These are phyloP conservation scores for Trypoxylus dichotomus DNA, from an alignment of 1,140 invertebrate species.

Conservation along the genomic window DNA sequence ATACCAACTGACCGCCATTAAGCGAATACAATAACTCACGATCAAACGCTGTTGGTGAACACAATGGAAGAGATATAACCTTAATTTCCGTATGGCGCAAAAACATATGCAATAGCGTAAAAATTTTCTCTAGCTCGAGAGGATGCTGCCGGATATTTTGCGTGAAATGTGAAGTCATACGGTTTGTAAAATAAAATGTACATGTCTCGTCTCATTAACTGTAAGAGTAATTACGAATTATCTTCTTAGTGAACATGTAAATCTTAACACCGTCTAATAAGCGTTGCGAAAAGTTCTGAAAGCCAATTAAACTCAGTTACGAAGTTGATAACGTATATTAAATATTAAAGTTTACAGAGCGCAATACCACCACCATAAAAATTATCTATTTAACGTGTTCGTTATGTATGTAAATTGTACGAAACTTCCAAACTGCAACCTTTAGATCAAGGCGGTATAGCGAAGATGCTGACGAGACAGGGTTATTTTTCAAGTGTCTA, in stretches of 20 bases:
- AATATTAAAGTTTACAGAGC: neutral
- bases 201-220: neutral
- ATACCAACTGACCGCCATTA: neutral
- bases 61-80: too few species aligned
- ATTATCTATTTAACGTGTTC: neutral
- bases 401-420: neutral
- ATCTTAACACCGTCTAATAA: neutral
- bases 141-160: too few species aligned
- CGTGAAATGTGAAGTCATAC: too few species aligned
- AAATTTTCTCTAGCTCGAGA: too few species aligned
- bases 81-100: too few species aligned
- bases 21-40: neutral
- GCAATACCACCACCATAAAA: neutral
- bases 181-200: too few species aligned
- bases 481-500: too few species aligned
- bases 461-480: too few species aligned
- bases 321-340: neutral
- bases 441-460: too few species aligned
- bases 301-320: neutral
- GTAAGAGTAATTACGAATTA: neutral
- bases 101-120: too few species aligned
- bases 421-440: too few species aligned
- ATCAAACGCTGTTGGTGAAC: too few species aligned
- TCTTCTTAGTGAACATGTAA: neutral
- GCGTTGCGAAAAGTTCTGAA: neutral